phyloP scores from a whole-genome alignment of 2,113 vertebrate species.

The Chaenogobius annularis region DNA sequence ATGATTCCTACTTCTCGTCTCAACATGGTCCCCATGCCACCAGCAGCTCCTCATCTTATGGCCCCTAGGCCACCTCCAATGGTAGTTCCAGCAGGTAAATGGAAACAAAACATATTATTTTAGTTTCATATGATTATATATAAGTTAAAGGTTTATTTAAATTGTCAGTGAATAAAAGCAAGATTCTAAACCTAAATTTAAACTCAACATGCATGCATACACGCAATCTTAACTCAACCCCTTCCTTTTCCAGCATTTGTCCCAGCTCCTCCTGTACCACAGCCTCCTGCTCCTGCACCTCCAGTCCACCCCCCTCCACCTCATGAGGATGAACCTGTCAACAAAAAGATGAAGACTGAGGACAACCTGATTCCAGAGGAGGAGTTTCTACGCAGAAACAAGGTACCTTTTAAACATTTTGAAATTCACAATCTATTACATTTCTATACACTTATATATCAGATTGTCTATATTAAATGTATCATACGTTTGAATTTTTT shows the following conservation, averaged over 20 bases:
- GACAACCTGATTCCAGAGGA: conserved; percentile 97
- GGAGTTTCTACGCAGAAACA: conserved; percentile 94
- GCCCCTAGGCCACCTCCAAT: conserved; percentile 92
- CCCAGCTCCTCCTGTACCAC: conserved; percentile 89
- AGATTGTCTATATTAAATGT: no score
- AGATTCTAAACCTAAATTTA: background rate
- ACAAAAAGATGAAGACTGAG: conserved; percentile 96
- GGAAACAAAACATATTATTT: no score
- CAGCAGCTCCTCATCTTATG: conserved; percentile 88
- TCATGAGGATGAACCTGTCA: conserved; percentile 91
- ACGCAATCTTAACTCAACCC: conserved; percentile 11
- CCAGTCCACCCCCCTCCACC: conserved; percentile 87
- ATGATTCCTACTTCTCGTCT: conserved; percentile 91
- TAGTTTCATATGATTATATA: background rate
- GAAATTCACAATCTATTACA: background rate
- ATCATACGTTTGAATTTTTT: background rate
- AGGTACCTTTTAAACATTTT: conserved; percentile 65
- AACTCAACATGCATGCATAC: background rate
- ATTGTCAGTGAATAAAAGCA: no score
- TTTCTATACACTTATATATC: background rate
- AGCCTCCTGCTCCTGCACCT: conserved; percentile 87
- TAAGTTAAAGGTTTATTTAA: no score
- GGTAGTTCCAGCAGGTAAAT: conserved; percentile 91
- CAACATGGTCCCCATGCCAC: conserved; percentile 96
- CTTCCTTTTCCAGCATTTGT: conserved; percentile 85